Percentiles rank a stretch among this genome's conserved stretches.
These are phyloP conservation scores for Pomacea canaliculata DNA, from an alignment of 2,888 invertebrate genomes.

Conservation along the genomic window DNA sequence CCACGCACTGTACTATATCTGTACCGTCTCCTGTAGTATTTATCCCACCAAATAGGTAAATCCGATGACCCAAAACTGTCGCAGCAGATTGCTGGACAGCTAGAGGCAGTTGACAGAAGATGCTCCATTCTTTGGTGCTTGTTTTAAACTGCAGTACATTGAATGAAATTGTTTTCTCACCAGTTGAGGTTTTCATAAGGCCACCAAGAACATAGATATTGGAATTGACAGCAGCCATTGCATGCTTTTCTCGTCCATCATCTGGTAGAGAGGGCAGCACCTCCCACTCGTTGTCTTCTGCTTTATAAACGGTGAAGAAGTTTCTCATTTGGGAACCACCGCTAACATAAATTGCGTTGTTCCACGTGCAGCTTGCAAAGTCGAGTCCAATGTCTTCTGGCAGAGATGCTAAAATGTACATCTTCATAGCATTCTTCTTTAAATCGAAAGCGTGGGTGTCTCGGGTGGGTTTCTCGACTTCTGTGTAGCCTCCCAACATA, in stretches of 20 bases:
- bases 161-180: neutral
- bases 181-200: neutral
- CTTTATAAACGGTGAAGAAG: slow-evolving; percentile 10
- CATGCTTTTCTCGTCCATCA: slow-evolving; percentile 19
- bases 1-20: slow-evolving; percentile 11
- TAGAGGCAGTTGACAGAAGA: slow-evolving; percentile 2
- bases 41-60: neutral
- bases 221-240: slow-evolving; percentile 19
- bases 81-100: slow-evolving; percentile 13
- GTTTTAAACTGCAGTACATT: slow-evolving; percentile 9
- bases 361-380: slow-evolving; percentile 16
- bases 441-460: too few species aligned
- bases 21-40: neutral
- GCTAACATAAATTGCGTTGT: slow-evolving; percentile 20
- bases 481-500: too few species aligned
- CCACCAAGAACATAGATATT: slow-evolving; percentile 21
- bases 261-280: neutral
- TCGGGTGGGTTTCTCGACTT: too few species aligned
- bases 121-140: neutral
- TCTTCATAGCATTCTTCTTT: too few species aligned
- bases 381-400: neutral
- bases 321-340: slow-evolving; percentile 14
- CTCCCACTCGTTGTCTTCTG: slow-evolving; percentile 18
- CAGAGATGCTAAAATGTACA: too few species aligned
- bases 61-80: slow-evolving; percentile 3